These are phyloP conservation scores for Cetonia aurata DNA, from an alignment of 2,888 invertebrate genomes.

Conservation along the genomic window DNA sequence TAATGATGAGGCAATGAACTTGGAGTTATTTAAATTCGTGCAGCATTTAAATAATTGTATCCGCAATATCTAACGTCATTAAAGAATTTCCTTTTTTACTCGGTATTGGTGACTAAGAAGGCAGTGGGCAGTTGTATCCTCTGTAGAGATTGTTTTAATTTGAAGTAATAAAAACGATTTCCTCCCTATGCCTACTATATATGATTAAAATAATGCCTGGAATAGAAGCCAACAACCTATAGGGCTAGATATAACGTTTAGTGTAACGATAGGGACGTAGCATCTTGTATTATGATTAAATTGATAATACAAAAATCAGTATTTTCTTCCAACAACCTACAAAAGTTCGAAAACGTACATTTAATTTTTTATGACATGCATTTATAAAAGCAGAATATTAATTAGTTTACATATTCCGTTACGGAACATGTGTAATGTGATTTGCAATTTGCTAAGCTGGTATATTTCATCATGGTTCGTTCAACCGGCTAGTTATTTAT, in stretches of 20 bases:
- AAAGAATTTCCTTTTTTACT: conserved; percentile 38
- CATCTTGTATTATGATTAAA: too few relatives aligned
- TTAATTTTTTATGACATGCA: too few relatives aligned
- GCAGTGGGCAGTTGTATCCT: conserved; percentile 29
- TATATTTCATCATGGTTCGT: too few relatives aligned
- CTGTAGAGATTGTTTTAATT: conserved; percentile 39
- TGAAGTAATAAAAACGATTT: conserved; percentile 34
- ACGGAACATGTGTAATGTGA: too few relatives aligned
- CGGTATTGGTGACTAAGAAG: conserved; percentile 34
- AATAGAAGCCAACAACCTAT: conserved; percentile 24
- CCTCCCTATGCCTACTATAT: conserved; percentile 30
- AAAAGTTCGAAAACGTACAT: too few relatives aligned
- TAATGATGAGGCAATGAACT: conserved; percentile 18
- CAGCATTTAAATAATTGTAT: conserved; percentile 36
- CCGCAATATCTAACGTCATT: conserved; percentile 38
- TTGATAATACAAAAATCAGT: too few relatives aligned
- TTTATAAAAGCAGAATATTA: too few relatives aligned
- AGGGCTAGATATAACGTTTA: not conserved
- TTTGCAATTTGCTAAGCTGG: too few relatives aligned
- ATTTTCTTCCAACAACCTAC: too few relatives aligned
- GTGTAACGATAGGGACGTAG: too few relatives aligned
- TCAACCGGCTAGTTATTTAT: too few relatives aligned
- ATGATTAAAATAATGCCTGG: conserved; percentile 35
- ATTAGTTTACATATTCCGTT: too few relatives aligned
- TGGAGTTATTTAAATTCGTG: conserved; percentile 28